Evolutionary conservation across 2,888 invertebrate species (phyloP).

Genomic region (Serrognathus titanus): DNA sequence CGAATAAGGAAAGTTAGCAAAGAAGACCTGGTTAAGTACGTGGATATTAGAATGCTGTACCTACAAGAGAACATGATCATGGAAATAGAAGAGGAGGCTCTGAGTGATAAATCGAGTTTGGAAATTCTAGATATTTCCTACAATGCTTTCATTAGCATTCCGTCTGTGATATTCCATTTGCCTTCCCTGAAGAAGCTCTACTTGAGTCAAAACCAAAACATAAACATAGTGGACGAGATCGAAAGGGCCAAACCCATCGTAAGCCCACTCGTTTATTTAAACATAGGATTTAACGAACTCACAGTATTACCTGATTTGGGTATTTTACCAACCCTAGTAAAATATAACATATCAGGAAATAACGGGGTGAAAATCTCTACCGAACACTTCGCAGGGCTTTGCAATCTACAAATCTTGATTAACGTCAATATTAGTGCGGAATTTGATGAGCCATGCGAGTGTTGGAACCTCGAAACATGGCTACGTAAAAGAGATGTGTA

Average conservation of each 20-base stretch:
- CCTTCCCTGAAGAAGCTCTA: constrained; percentile 36
- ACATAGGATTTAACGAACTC: constrained; percentile 35
- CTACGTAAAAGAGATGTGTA: constrained; percentile 2
- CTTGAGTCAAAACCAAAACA: constrained; percentile 37
- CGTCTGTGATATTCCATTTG: constrained; percentile 35
- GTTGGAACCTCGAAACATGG: constrained; percentile 16
- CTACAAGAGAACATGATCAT: constrained; percentile 37
- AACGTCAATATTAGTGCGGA: constrained; percentile 8
- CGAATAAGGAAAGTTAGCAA: constrained; percentile 36
- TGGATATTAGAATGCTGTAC: constrained; percentile 36
- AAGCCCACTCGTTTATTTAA: constrained; percentile 35
- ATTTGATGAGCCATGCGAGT: constrained; percentile 17
- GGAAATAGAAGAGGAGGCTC: constrained; percentile 34
- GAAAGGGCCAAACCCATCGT: constrained; percentile 33
- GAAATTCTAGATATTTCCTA: constrained; percentile 35
- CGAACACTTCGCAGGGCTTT: constrained; percentile 16
- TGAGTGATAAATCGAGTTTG: constrained; percentile 29
- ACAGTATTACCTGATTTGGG: constrained; percentile 38
- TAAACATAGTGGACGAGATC: constrained; percentile 35
- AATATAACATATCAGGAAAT: constrained; percentile 24
- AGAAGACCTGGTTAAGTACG: constrained; percentile 33
- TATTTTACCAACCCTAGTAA: constrained; percentile 15
- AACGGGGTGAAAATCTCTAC: constrained; percentile 5
- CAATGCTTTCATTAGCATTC: constrained; percentile 33
- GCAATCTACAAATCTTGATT: constrained; percentile 14